A percentile compares a stretch with the other conserved stretches of the same genome.
These are phyloP conservation scores for Torymus auratus DNA, from an alignment of 2,888 invertebrate species.

Conservation along the genomic window DNA sequence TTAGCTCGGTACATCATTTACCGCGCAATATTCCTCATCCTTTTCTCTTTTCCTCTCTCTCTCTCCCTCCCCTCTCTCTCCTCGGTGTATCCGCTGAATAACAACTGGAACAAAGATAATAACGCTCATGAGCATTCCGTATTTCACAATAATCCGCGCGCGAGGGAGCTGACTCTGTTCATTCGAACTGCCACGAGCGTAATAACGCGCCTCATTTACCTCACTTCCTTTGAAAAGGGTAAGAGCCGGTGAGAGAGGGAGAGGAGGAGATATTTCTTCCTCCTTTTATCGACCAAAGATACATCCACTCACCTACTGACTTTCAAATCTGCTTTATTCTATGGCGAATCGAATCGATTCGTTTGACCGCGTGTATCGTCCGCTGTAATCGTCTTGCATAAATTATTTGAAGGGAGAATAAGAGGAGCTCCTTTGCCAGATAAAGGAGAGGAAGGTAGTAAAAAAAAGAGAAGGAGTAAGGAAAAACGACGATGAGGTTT, in stretches of 20 bases:
- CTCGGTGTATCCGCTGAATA: constrained; percentile 34
- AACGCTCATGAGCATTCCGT: constrained; percentile 42
- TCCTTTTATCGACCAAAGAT: not conserved
- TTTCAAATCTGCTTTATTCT: not conserved
- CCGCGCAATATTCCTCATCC: not conserved
- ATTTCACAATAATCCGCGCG: constrained; percentile 46
- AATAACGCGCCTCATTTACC: constrained; percentile 26
- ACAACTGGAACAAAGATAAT: constrained; percentile 52
- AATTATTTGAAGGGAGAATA: constrained; percentile 16
- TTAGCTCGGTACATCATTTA: constrained; percentile 32
- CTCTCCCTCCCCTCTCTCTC: not conserved
- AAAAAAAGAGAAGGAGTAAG: constrained; percentile 19
- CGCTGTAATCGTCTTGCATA: constrained; percentile 24
- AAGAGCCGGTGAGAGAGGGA: too few relatives aligned
- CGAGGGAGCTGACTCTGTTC: not conserved
- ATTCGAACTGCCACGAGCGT: constrained; percentile 10
- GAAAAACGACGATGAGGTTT: constrained; percentile 54
- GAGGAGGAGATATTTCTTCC: not conserved
- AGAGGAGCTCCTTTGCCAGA: not conserved
- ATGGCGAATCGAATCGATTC: not conserved
- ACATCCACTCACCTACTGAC: not conserved
- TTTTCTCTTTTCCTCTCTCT: not conserved
- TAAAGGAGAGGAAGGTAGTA: not conserved
- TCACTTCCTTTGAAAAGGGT: constrained; percentile 13
- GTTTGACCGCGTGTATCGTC: constrained; percentile 5